Evolutionary conservation across 2,888 invertebrate genomes (phyloP), one percentile per base, ranked within the genome.

Genomic region (Ophion obscuratus): DNA sequence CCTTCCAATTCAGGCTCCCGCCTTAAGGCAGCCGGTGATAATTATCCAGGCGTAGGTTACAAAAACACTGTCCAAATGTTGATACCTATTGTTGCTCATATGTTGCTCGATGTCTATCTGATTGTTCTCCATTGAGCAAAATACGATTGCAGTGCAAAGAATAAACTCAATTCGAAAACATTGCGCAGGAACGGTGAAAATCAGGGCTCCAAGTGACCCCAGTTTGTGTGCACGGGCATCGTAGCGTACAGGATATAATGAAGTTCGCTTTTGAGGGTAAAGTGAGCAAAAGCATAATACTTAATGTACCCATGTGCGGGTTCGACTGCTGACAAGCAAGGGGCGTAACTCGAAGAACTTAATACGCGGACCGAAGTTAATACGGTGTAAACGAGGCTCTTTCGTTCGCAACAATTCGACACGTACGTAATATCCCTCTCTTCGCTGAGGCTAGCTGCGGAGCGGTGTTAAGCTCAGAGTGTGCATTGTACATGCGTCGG

Each of bases 401-500:
- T 77, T 57, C 20, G 77, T 40, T 67, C 27, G 67, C 31, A 20
- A 59, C 24, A 59, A 57, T 76, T 66, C 17, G 24, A 67, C 24
- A 27, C 68, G 3, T 75, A 61, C 53, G n/a, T 59, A 31, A 31
- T 27, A 70, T 62, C 36, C 11, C 61, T 40, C 75, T 53, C 66
- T 81, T 75, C 68, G 59, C 57, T 75, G 82, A 59, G 53, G 79
- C 70, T 44, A 75, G 73, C 64, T 64, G 36, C 70, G n/a, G 57
- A 61, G 81, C 64, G 59, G 71, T 71, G 36, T 71, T 61, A 67
- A 74, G 20, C 74, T 81, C 59, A 57, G 53, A 44, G 81, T 70
- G 78, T 75, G 70, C 82, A 79, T 68, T 81, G 82, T 82, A 84
- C 84, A 86, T 86, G 86, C 84, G 77, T 85, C 75, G 82, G 85